These are phyloP conservation scores for Monomorium pharaonis DNA, from an alignment of 1,140 invertebrate genomes.

Conservation along the genomic window DNA sequence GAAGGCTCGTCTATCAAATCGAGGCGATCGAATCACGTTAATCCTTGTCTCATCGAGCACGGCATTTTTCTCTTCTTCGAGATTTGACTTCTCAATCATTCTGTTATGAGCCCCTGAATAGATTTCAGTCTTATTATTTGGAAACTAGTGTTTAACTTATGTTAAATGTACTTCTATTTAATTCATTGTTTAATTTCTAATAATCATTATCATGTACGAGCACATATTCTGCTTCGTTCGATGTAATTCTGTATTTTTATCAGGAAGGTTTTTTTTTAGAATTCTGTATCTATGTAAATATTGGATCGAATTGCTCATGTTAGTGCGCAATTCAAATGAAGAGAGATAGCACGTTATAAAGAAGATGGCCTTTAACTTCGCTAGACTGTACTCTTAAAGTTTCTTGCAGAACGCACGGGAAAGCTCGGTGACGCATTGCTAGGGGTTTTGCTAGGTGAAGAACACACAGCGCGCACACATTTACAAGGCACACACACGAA, in stretches of 20 bases:
- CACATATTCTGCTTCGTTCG: background rate
- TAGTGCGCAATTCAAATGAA: conserved; percentile 2
- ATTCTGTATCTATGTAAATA: background rate
- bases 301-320: background rate
- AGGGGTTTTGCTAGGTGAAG: conserved; percentile 67
- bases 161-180: no score
- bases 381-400: conserved; percentile 25
- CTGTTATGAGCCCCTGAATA: background rate
- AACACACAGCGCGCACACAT: conserved; percentile 57
- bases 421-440: conserved; percentile 75
- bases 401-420: conserved; percentile 36
- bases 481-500: background rate
- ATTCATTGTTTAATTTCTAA: background rate
- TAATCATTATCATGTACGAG: background rate
- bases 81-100: background rate
- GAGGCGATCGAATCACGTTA: conserved; percentile 67
- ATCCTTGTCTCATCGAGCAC: conserved; percentile 50
- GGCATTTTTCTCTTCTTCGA: background rate
- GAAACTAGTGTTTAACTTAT: no score
- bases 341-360: background rate
- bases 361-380: background rate
- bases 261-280: background rate
- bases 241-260: background rate
- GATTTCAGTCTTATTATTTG: background rate
- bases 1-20: conserved; percentile 76